Base-by-base conservation (phyloP, 2,888 invertebrate genomes). In the Chorisops tibialis region DNA sequence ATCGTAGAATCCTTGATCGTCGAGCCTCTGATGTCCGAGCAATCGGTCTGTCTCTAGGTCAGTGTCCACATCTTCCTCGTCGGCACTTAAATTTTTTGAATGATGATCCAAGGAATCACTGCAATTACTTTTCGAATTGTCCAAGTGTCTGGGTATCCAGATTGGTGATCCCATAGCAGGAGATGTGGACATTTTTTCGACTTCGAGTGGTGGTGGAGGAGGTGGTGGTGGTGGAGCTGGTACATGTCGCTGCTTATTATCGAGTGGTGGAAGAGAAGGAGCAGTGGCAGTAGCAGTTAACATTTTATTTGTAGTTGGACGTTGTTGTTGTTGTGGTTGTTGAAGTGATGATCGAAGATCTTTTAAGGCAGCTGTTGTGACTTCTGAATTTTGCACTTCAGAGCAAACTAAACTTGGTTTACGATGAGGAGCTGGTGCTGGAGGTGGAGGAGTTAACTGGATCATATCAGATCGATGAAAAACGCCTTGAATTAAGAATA, bases 1-100 rank as follows among this genome's bases (percentile, higher is more conserved):
- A 71, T 93, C 93, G 71, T 91, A 93, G 79, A 93, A 93, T 63
- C 93, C 92, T 76, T 92, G 91, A 76, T 93, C 93, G 71, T 93
- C 93, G n/a, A 93, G 89, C 68, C 94, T 82, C 77, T 96, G 96
- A 75, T 96, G 96, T 16, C 96, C 96, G 64, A 97, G 83, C 65
- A 97, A 81, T 70, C 96, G 83, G 78, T 97, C 97, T n/a, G 97
- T 97, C 80, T 97, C 97, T 69, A 96, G 85, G 77, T 98, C 97
- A 0, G 97, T 98, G 74, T 97, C 97, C 22, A 95, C 93, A 79
- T 94, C 94, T 75, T 89, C 91, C 84, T 80, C 74, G 72, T 80
- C 80, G 2, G 85, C 87, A 69, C 87, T 88, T 43, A 83, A 80
- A 12, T 82, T 84, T 76, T 87, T 88, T 39, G 83, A 81, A 18